Conservation (phyloP, 2,113 vertebrate species). For the Ammodytes dubius region DNA sequence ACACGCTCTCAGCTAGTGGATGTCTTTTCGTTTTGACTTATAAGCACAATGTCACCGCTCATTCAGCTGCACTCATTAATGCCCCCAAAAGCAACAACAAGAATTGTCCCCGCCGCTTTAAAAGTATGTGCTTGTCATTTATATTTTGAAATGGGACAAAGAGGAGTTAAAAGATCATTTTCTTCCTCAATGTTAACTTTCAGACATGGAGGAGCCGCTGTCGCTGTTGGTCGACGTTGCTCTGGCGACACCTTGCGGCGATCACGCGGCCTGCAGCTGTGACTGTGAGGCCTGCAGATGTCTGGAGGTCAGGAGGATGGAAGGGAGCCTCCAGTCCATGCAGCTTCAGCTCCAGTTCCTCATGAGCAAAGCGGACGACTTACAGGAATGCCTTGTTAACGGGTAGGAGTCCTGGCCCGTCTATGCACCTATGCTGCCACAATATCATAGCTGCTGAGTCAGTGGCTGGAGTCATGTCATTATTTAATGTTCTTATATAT, state of each 20-base stretch:
- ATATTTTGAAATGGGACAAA: neutral
- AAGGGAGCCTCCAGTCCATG: constrained; percentile 73
- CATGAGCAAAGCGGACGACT: constrained; percentile 82
- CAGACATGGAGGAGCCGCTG: constrained; percentile 31
- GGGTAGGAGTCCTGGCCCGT: constrained; percentile 2
- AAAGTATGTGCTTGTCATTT: neutral
- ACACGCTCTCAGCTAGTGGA: neutral
- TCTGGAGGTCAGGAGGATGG: constrained; percentile 47
- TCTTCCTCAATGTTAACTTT: too few species aligned
- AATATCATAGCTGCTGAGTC: too few species aligned
- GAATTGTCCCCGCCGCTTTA: neutral
- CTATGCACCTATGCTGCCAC: neutral
- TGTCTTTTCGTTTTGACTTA: neutral
- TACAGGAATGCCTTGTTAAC: constrained; percentile 78
- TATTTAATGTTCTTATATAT: too few species aligned
- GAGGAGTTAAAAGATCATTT: neutral
- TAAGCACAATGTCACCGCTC: too few species aligned
- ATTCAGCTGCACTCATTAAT: neutral
- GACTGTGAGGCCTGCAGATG: neutral
- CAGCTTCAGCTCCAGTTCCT: constrained; percentile 83
- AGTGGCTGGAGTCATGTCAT: too few species aligned
- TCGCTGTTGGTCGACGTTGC: constrained; percentile 4
- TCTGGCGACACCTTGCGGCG: constrained; percentile 46
- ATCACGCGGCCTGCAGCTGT: neutral
- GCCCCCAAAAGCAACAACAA: neutral